phyloP scores from a whole-genome alignment of 1,140 invertebrate genomes.

The Sesamia nonagrioides region DNA sequence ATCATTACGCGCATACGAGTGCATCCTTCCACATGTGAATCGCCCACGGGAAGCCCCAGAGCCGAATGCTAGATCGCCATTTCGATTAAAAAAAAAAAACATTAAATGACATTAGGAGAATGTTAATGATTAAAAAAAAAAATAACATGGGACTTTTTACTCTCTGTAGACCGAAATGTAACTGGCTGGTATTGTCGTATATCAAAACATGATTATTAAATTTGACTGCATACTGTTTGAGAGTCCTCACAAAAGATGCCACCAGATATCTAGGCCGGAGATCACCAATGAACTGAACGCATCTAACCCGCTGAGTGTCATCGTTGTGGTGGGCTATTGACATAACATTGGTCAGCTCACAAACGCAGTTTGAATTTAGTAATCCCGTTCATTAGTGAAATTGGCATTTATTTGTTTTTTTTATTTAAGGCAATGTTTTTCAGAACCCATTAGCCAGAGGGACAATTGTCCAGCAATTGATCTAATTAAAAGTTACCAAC shows the following conservation, averaged over 20 bases:
- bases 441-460: conserved; percentile 25
- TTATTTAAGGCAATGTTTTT: conserved; percentile 16
- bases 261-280: too few species aligned
- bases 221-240: too few species aligned
- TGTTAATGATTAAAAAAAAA: conserved; percentile 17
- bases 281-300: too few species aligned
- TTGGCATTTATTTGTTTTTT: neutral
- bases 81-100: conserved; percentile 8
- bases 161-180: neutral
- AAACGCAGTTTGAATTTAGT: too few species aligned
- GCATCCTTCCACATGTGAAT: conserved; percentile 55
- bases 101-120: neutral
- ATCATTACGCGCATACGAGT: conserved; percentile 35
- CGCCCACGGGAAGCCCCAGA: conserved; percentile 50
- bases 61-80: conserved; percentile 39
- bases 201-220: neutral
- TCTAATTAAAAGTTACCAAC: conserved; percentile 46
- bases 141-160: neutral
- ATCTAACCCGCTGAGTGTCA: too few species aligned
- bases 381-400: too few species aligned
- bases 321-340: too few species aligned
- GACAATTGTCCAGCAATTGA: conserved; percentile 71
- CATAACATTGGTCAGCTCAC: too few species aligned
- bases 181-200: neutral
- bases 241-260: too few species aligned